Percentiles rank a stretch among this genome's conserved stretches.
Conservation (phyloP, 2,797 vertebrate genomes). For the Dicrostonyx torquatus region DNA sequence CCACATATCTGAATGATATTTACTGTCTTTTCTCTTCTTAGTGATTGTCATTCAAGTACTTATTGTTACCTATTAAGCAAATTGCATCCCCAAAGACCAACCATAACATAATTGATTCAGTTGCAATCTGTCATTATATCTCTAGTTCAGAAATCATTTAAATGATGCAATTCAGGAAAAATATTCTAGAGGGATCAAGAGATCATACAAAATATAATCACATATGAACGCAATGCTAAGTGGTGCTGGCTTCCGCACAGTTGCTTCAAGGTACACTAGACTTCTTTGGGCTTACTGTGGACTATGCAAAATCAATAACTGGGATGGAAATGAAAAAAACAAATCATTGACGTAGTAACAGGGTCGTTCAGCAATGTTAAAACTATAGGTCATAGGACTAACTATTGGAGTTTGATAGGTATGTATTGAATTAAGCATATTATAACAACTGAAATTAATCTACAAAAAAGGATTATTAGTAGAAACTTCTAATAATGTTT, state of each 20-base stretch:
- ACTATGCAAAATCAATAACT: not conserved
- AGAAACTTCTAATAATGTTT: not conserved
- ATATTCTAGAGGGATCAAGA: not conserved
- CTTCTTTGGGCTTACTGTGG: not conserved
- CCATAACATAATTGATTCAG: not conserved
- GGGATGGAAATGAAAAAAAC: not conserved
- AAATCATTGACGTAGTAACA: not conserved
- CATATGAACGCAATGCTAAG: not conserved
- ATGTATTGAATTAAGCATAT: not conserved
- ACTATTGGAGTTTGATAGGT: not conserved
- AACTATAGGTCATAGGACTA: not conserved
- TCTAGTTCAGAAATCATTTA: not conserved
- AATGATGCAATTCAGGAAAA: slow-evolving; percentile 14
- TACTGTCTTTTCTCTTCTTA: not conserved
- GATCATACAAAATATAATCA: not conserved
- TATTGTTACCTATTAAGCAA: not conserved
- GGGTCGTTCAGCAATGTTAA: not conserved
- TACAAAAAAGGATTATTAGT: not conserved
- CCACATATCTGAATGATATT: not conserved
- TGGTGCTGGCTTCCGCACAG: not conserved
- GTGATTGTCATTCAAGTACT: not conserved
- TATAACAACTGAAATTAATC: not conserved
- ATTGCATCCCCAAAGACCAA: slow-evolving; percentile 49
- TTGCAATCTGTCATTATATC: not conserved
- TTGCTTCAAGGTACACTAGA: not conserved